Conservation (phyloP, 2,797 vertebrate genomes). For the Potorous gilbertii region DNA sequence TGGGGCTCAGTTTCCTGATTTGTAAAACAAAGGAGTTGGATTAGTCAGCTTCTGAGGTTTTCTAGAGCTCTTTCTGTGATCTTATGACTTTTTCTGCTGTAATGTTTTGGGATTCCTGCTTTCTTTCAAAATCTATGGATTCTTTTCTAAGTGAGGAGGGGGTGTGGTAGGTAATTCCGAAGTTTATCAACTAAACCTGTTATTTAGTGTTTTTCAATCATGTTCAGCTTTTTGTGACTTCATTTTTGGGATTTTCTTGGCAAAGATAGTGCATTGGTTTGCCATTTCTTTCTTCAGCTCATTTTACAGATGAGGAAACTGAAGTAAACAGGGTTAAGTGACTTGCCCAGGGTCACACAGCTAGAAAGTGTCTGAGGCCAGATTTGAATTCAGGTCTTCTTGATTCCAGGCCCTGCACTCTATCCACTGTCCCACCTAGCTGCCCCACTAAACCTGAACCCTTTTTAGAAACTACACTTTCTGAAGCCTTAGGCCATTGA, state of each 20-base stretch:
- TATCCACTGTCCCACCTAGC: background rate
- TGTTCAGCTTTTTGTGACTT: background rate
- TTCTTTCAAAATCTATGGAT: background rate
- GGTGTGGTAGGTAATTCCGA: background rate
- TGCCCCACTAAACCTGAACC: background rate
- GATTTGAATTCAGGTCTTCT: background rate
- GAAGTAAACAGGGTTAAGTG: background rate
- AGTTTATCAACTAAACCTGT: background rate
- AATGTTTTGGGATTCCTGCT: background rate
- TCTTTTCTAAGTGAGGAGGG: background rate
- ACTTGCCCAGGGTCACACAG: background rate
- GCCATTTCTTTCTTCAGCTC: background rate
- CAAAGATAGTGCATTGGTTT: background rate
- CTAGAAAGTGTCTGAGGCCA: background rate
- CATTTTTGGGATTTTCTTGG: background rate
- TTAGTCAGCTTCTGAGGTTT: background rate
- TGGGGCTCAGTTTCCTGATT: background rate
- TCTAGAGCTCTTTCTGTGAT: background rate
- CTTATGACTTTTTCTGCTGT: background rate
- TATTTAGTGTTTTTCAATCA: background rate
- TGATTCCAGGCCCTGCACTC: background rate
- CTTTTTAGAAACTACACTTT: background rate
- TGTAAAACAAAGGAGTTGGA: background rate
- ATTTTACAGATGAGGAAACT: background rate
- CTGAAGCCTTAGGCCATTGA: background rate